These are phyloP conservation scores for Chelonoidis abingdonii DNA, from an alignment of 2,113 vertebrate species.

Conservation along the genomic window DNA sequence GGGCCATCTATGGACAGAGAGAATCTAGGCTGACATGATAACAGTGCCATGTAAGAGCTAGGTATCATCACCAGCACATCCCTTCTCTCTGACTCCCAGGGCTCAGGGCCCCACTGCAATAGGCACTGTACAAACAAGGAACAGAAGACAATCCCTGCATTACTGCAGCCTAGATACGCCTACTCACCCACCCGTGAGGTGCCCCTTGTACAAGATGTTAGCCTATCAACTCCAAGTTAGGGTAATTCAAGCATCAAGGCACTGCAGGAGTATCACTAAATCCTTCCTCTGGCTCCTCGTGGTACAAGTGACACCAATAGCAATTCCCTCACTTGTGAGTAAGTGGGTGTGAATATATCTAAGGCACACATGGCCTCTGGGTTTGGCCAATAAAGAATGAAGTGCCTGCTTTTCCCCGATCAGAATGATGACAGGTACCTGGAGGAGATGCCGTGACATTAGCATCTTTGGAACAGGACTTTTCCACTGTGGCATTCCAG, in stretches of 20 bases:
- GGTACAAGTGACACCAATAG: not conserved
- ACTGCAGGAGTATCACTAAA: not conserved
- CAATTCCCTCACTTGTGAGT: not conserved
- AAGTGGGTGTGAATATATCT: not conserved
- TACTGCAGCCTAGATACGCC: not conserved
- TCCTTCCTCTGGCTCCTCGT: not conserved
- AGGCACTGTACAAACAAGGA: not conserved
- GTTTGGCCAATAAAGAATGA: not conserved
- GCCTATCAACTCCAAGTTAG: too few species aligned
- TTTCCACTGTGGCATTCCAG: not conserved
- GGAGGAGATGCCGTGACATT: not conserved
- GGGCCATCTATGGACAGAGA: not conserved
- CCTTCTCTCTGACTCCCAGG: not conserved
- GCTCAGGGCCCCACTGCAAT: not conserved
- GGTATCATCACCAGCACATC: not conserved
- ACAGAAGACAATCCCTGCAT: not conserved
- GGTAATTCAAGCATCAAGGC: not conserved
- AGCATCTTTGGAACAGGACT: not conserved
- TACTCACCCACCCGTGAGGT: fast-evolving
- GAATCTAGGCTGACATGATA: not conserved
- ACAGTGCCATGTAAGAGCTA: not conserved
- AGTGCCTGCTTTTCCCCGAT: not conserved
- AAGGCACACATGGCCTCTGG: not conserved
- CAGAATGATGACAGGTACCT: not conserved
- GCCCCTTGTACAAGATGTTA: not conserved